Conservation (phyloP, 2,113 vertebrate genomes). For the Percina caprodes region DNA sequence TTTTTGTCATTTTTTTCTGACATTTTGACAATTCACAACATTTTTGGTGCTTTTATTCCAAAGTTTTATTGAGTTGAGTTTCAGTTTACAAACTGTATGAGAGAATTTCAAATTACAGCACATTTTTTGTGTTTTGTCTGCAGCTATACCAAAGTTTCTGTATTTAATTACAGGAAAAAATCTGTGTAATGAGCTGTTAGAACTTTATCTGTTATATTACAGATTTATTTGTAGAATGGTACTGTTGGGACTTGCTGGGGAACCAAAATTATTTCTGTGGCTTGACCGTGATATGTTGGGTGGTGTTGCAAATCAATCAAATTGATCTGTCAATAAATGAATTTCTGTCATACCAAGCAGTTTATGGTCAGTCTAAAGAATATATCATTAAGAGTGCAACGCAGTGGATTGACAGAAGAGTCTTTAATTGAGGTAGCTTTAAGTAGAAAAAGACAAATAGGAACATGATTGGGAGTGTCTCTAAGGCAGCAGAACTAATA, state of each 20-base stretch:
- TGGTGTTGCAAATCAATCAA: too few species aligned
- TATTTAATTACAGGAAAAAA: too few species aligned
- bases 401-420: conserved; percentile 24
- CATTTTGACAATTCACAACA: too few species aligned
- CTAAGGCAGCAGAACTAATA: conserved; percentile 76
- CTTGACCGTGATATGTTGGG: not conserved
- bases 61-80: too few species aligned
- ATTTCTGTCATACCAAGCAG: not conserved
- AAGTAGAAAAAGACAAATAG: conserved; percentile 53
- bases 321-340: not conserved
- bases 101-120: too few species aligned
- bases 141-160: too few species aligned
- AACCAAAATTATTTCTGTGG: not conserved
- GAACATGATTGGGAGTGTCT: conserved; percentile 57
- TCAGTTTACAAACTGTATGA: too few species aligned
- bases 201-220: too few species aligned
- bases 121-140: too few species aligned
- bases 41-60: too few species aligned
- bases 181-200: too few species aligned
- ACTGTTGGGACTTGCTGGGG: not conserved
- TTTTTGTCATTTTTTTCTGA: too few species aligned
- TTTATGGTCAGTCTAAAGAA: not conserved
- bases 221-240: not conserved
- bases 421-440: conserved; percentile 85
- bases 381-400: not conserved